These are phyloP conservation scores for Parascotia fuliginaria DNA, from an alignment of 2,888 invertebrate species.

Conservation along the genomic window DNA sequence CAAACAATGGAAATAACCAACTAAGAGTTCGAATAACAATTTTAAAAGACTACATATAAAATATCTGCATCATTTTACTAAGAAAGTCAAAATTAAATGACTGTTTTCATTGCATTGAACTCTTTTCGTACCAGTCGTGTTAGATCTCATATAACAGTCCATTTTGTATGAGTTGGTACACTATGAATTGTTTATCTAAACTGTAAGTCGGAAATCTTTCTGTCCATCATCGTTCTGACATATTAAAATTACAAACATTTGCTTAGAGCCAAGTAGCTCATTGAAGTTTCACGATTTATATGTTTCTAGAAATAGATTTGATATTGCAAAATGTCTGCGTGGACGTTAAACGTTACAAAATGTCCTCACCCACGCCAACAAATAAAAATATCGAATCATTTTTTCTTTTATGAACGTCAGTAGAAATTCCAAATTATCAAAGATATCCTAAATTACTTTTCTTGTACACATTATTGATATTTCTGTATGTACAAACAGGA, in stretches of 20 bases:
- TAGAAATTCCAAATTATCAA: background rate
- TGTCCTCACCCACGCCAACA: constrained; percentile 50
- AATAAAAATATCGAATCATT: constrained; percentile 67
- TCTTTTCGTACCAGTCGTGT: background rate
- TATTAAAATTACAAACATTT: constrained; percentile 44
- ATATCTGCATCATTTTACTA: background rate
- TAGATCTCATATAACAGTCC: background rate
- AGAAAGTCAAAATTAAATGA: too few species aligned
- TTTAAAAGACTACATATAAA: background rate
- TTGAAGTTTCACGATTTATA: constrained; percentile 53
- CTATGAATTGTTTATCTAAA: background rate
- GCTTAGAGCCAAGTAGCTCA: constrained; percentile 41
- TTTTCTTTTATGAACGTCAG: constrained; percentile 24
- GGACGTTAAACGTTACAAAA: constrained; percentile 54
- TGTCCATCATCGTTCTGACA: constrained; percentile 20
- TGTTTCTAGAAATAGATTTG: constrained; percentile 64
- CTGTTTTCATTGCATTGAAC: background rate
- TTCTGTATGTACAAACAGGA: background rate
- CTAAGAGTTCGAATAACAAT: background rate
- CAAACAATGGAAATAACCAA: background rate
- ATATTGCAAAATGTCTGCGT: constrained; percentile 64
- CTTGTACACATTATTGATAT: background rate
- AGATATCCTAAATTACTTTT: background rate
- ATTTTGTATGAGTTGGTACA: background rate
- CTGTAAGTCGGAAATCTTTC: constrained; percentile 3